Evolutionary conservation across 2,113 vertebrate genomes (phyloP).

Genomic region (Polyodon spathula): DNA sequence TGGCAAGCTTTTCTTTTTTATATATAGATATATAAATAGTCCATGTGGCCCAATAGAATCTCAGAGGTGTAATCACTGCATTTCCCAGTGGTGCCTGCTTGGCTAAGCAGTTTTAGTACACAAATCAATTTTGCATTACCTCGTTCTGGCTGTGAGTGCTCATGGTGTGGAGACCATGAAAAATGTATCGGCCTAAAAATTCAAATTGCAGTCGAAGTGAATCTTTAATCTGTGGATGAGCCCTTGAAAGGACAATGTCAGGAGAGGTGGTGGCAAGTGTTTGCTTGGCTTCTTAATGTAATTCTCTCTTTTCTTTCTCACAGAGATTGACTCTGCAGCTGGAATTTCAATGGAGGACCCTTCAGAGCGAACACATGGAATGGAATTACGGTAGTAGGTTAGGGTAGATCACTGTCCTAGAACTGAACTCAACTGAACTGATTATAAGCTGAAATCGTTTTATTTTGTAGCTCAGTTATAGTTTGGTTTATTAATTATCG

Average conservation of each 20-base stretch:
- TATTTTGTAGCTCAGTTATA: background rate
- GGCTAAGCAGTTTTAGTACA: conserved; percentile 79
- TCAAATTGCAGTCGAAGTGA: conserved; percentile 64
- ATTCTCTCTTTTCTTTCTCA: conserved; percentile 10
- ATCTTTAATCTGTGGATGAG: conserved; percentile 57
- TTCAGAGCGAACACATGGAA: background rate
- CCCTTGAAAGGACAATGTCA: conserved; percentile 57
- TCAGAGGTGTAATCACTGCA: conserved; percentile 58
- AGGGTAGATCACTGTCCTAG: background rate
- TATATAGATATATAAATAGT: conserved; percentile 22
- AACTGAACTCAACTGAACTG: conserved; percentile 2
- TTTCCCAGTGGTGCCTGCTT: conserved; percentile 64
- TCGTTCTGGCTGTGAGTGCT: conserved; percentile 72
- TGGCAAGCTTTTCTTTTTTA: no score
- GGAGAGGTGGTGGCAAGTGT: conserved; percentile 38
- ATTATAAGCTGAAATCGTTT: background rate
- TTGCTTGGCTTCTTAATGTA: conserved; percentile 39
- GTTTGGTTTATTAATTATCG: background rate
- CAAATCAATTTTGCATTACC: conserved; percentile 88
- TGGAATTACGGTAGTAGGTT: conserved; percentile 19
- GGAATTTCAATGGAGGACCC: conserved; percentile 19
- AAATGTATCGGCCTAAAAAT: conserved; percentile 75
- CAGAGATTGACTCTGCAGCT: conserved; percentile 21
- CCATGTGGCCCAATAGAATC: conserved; percentile 41
- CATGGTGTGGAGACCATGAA: conserved; percentile 71